Evolutionary conservation across 92 coral and sea anemone genomes (phyloP).

Genomic region (Actinernus sp.): DNA sequence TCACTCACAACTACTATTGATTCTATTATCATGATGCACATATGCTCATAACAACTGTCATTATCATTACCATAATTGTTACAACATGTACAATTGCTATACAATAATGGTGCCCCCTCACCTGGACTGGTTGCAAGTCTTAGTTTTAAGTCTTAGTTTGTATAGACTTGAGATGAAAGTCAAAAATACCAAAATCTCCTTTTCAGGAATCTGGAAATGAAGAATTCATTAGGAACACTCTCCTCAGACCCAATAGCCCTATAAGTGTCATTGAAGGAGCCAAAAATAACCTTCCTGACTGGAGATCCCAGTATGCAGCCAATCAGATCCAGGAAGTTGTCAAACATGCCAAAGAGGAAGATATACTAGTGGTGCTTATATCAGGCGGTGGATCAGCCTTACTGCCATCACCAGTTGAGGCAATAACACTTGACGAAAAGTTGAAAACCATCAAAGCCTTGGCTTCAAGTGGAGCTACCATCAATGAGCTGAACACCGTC

Average conservation of each 20-base stretch:
- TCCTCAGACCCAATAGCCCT: conserved; percentile 55
- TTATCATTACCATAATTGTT: no score
- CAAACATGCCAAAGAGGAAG: conserved; percentile 67
- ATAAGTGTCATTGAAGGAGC: conserved; percentile 89
- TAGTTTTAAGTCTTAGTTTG: no score
- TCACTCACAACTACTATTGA: no score
- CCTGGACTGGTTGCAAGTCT: no score
- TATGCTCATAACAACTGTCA: no score
- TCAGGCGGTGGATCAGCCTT: conserved; percentile 99
- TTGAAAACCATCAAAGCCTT: conserved; percentile 81
- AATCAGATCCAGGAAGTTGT: conserved; percentile 82
- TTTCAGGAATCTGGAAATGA: conserved; percentile 72
- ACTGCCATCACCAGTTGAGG: conserved; percentile 86
- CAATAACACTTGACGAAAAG: conserved; percentile 83
- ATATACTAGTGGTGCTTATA: conserved; percentile 83
- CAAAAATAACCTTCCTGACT: conserved; percentile 88
- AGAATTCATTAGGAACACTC: conserved; percentile 70
- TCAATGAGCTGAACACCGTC: conserved; percentile 88
- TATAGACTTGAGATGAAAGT: no score
- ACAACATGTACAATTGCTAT: no score
- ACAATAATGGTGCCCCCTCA: no score
- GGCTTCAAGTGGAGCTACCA: conserved; percentile 91
- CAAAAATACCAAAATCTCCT: background rate
- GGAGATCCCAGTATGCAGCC: conserved; percentile 86
- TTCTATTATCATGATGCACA: no score